These are phyloP conservation scores for Myiozetetes cayanensis DNA, from an alignment of 2,113 vertebrate genomes.

Conservation along the genomic window DNA sequence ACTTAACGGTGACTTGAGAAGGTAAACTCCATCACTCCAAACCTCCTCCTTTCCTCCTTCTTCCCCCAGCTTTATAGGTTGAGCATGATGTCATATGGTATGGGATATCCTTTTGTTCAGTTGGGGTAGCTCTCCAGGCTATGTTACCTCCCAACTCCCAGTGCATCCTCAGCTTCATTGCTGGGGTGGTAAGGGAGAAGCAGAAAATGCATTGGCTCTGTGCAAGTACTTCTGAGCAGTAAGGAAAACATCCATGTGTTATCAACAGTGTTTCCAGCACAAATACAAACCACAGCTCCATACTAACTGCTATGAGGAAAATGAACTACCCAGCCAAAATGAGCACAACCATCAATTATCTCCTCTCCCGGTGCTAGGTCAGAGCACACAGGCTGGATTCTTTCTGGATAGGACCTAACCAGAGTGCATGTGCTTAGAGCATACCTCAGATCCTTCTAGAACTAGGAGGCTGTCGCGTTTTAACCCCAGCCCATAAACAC, in stretches of 20 bases:
- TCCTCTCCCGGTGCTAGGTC: not conserved
- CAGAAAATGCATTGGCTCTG: not conserved
- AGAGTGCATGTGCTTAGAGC: fast-evolving
- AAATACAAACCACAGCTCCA: not conserved
- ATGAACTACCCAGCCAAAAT: not conserved
- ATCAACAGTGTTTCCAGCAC: not conserved
- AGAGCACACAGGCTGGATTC: not conserved
- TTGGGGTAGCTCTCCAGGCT: not conserved
- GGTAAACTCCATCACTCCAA: not conserved
- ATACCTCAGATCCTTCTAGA: not conserved
- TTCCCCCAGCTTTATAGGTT: not conserved
- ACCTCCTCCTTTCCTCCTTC: fast-evolving
- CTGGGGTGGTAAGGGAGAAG: not conserved
- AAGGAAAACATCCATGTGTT: not conserved
- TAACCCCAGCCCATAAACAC: not conserved
- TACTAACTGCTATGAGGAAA: not conserved
- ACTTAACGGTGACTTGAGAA: not conserved
- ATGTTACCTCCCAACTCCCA: not conserved
- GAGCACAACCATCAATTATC: not conserved
- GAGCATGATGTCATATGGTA: not conserved
- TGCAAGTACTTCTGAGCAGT: not conserved
- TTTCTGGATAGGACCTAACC: not conserved
- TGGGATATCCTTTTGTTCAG: not conserved
- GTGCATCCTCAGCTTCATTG: not conserved
- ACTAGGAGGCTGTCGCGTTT: not conserved